phyloP scores from a whole-genome alignment of 2,797 vertebrate species.

The Sylvia borin region DNA sequence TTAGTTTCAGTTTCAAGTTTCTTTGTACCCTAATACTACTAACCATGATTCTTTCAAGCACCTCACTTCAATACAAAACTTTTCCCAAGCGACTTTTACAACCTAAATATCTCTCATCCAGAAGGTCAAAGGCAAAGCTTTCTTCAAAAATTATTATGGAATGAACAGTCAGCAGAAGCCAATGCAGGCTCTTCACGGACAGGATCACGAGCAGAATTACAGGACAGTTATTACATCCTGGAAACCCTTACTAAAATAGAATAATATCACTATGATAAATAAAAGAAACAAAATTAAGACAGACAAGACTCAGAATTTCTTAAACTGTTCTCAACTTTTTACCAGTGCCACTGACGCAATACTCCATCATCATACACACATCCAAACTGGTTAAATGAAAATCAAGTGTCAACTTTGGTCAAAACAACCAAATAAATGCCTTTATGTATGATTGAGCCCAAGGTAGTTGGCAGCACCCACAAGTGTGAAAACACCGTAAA shows the following conservation, averaged over 20 bases:
- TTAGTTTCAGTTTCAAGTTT: background rate
- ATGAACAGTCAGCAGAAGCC: background rate
- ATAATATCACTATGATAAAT: background rate
- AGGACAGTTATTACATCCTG: background rate
- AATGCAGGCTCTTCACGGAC: background rate
- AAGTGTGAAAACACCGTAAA: background rate
- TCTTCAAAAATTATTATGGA: background rate
- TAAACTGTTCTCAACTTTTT: background rate
- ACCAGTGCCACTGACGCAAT: background rate
- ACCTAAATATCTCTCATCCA: constrained; percentile 40
- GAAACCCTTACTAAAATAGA: background rate
- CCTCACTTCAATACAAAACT: background rate
- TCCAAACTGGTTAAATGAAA: background rate
- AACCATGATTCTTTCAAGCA: background rate
- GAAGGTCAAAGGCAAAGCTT: constrained; percentile 42
- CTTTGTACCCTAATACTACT: background rate
- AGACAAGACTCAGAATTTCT: background rate
- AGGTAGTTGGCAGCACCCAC: background rate
- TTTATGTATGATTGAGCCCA: background rate
- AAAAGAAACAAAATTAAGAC: background rate
- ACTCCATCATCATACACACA: background rate
- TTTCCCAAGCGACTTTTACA: background rate
- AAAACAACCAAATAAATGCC: background rate
- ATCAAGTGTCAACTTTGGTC: background rate
- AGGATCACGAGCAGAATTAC: background rate